Evolutionary conservation across 2,888 invertebrate species (phyloP), one percentile per base, ranked within the genome.

Genomic region (Pocota personata): DNA sequence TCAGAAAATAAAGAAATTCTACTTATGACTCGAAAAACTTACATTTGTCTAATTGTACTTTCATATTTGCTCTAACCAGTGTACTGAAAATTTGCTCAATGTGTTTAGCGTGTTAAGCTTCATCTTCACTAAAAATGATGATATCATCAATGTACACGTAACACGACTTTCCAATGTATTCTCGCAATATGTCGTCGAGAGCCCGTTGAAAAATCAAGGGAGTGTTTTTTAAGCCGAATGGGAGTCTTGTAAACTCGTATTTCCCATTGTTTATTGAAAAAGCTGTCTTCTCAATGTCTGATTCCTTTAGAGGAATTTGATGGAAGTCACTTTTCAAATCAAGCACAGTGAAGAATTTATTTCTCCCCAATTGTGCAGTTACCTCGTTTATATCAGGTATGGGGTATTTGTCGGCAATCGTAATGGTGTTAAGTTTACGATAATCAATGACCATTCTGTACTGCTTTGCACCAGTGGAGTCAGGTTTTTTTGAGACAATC

Each of bases 71-170:
- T n/a, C 19, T 40, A 27, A 16, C 5, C 1, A 66, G 46, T 8
- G 72, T 66, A 64, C 12, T 14, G 35, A 87, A 82, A 5, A 87
- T 69, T 12, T 76, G 60, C 30, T 35, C 21, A 8, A 82, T 76
- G 30, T 87, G 52, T n/a, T 73, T 16, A 19, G 67, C 57, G 40
- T 83, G 83, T 57, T 80, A 60, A 0, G 62, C 60, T 16, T 83
- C 66, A 3, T 55, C 24, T 24, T 78, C 52, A 30, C 77, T 69
- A 27, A 84, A 87, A 7, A 72, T 71, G 12, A 87, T 83, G 6
- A 86, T 79, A n/a, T 75, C 69, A 27, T 75, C 69, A n/a, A 84
- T 75, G 32, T 84, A 75, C 7, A 78, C 83, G 32, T 60, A 69
- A 16, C 75, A 76, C n/a, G 19, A 58, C 40, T 67, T 66, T 16